Evolutionary conservation across 2,888 invertebrate species (phyloP).

Genomic region (Ophraella communa): DNA sequence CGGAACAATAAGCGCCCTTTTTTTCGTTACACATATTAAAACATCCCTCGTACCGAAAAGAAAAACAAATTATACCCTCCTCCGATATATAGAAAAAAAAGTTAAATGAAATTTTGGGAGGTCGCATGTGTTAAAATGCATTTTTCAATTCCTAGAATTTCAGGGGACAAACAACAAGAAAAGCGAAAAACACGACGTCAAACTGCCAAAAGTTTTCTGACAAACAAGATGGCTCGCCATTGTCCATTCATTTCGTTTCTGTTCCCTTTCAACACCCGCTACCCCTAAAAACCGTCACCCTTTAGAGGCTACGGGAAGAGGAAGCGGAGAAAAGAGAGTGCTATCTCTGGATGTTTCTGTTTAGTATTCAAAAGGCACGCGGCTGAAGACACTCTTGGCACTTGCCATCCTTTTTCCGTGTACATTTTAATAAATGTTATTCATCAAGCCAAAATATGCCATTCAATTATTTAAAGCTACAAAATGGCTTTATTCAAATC

Average conservation of each 20-base stretch:
- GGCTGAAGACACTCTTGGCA: slow-evolving; percentile 30
- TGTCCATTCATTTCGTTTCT: slow-evolving; percentile 45
- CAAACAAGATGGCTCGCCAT: slow-evolving; percentile 46
- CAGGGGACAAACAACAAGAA: slow-evolving; percentile 34
- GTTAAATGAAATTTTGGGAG: slow-evolving; percentile 46
- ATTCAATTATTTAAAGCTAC: no score
- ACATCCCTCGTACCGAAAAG: slow-evolving; percentile 18
- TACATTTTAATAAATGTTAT: neutral
- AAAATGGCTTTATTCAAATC: no score
- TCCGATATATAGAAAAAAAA: slow-evolving; percentile 37
- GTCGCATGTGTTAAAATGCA: slow-evolving; percentile 50
- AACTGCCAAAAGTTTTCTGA: slow-evolving; percentile 59
- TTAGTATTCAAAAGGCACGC: slow-evolving; percentile 50
- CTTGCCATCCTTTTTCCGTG: slow-evolving; percentile 49
- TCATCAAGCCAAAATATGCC: no score
- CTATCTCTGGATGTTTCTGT: slow-evolving; percentile 35
- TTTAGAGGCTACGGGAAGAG: neutral
- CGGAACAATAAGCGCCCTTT: slow-evolving; percentile 3
- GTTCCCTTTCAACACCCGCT: slow-evolving; percentile 35
- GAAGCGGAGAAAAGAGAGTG: no score
- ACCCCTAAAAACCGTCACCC: slow-evolving; percentile 21
- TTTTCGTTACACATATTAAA: slow-evolving; percentile 9
- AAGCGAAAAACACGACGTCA: slow-evolving; percentile 49
- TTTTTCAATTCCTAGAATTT: slow-evolving; percentile 47
- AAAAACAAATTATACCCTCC: slow-evolving; percentile 34